phyloP scores from a whole-genome alignment of 2,888 invertebrate species.

The Frankliniella fusca region DNA sequence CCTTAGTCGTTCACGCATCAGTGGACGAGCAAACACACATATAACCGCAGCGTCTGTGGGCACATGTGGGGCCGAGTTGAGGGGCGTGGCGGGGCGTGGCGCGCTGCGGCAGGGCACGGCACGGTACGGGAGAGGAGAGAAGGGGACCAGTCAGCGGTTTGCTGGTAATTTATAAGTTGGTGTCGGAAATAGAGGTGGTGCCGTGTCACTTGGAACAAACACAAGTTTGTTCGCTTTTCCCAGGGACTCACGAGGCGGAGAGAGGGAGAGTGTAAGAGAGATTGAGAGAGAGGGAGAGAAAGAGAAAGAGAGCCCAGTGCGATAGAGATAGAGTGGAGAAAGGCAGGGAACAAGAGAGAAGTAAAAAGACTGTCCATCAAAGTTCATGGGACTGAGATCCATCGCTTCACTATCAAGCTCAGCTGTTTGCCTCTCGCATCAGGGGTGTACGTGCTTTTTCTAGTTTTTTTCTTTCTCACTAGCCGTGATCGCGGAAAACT shows the following conservation, averaged over 20 bases:
- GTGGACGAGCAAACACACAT: slow-evolving; percentile 24
- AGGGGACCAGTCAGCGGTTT: slow-evolving; percentile 18
- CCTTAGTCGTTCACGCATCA: slow-evolving; percentile 18
- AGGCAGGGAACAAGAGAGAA: no score
- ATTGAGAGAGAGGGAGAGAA: not conserved
- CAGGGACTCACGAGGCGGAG: not conserved
- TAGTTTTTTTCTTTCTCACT: no score
- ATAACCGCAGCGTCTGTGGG: not conserved
- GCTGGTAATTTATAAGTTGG: slow-evolving; percentile 25
- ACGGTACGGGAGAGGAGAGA: not conserved
- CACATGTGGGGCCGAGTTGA: slow-evolving; percentile 11
- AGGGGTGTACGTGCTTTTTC: no score
- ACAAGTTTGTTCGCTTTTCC: slow-evolving; percentile 18
- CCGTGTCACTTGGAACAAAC: slow-evolving; percentile 19
- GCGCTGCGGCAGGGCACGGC: not conserved
- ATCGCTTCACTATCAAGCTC: no score
- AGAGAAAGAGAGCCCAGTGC: not conserved
- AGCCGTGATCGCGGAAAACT: no score
- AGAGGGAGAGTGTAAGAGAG: not conserved
- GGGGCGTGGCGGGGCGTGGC: not conserved
- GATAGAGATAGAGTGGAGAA: no score
- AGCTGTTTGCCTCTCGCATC: no score
- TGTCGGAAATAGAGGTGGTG: slow-evolving; percentile 22
- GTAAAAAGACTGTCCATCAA: no score
- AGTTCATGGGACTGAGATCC: no score